Percentiles rank a stretch among this genome's conserved stretches.
phyloP scores from a whole-genome alignment of 2,888 invertebrate species.

The Andrena dorsata region DNA sequence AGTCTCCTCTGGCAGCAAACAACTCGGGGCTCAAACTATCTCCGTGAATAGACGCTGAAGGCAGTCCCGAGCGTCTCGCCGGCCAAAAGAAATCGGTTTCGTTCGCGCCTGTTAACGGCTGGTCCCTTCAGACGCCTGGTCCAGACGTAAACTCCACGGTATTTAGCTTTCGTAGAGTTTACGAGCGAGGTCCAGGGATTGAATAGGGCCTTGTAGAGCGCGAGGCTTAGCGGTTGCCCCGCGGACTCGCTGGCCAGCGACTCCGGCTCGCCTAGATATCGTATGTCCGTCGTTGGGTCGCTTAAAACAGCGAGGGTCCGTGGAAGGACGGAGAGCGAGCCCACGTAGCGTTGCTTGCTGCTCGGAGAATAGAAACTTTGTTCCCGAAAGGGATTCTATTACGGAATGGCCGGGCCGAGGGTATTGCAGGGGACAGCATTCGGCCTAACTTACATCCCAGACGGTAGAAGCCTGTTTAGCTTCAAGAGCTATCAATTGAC shows the following conservation, averaged over 20 bases:
- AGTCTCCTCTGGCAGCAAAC: too few relatives aligned
- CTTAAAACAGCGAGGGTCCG: constrained; percentile 16
- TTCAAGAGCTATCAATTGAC: too few relatives aligned
- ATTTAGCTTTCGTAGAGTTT: constrained; percentile 11
- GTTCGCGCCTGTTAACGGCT: too few relatives aligned
- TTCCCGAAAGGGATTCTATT: constrained; percentile 25
- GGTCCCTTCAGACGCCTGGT: too few relatives aligned
- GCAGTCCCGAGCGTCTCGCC: not conserved
- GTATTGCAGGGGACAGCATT: not conserved
- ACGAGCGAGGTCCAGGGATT: constrained; percentile 9
- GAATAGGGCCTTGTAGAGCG: constrained; percentile 9
- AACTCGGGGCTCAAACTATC: too few relatives aligned
- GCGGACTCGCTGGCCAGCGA: constrained; percentile 13
- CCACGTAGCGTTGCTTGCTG: not conserved
- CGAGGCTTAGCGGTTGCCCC: constrained; percentile 26
- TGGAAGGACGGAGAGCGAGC: not conserved
- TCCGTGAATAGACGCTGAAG: constrained; percentile 1
- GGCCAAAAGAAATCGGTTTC: not conserved
- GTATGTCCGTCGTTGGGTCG: constrained; percentile 23
- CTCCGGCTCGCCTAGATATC: constrained; percentile 17
- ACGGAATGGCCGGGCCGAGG: not conserved
- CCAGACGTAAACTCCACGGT: not conserved
- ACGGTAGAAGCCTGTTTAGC: too few relatives aligned
- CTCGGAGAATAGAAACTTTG: constrained; percentile 5
- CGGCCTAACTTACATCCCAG: too few relatives aligned